Evolutionary conservation across 1,140 invertebrate species (phyloP).

Genomic region (Brachionus rotundiformis): DNA sequence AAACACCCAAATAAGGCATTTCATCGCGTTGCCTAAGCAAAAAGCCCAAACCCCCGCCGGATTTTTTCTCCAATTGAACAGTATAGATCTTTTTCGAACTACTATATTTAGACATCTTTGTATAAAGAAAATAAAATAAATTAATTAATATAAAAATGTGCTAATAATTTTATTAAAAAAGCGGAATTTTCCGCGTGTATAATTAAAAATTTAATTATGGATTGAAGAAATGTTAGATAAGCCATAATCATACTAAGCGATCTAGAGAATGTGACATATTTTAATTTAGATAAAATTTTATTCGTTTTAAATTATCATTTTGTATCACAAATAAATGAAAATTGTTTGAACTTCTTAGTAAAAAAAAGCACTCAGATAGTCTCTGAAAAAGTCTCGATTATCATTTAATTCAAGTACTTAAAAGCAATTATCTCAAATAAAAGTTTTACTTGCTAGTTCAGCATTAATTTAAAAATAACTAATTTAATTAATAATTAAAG

Average conservation of each 20-base stretch:
- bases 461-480: background rate
- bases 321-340: background rate
- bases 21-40: constrained; percentile 45
- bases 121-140: background rate
- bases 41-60: constrained; percentile 53
- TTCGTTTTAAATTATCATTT: too few relatives aligned
- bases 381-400: background rate
- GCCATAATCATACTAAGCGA: background rate
- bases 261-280: background rate
- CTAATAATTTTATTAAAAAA: background rate
- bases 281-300: constrained; percentile 8
- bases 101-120: constrained; percentile 4
- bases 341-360: background rate
- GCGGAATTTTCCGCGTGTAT: background rate
- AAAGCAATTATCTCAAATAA: constrained; percentile 20
- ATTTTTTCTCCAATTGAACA: background rate
- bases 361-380: background rate
- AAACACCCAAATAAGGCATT: constrained; percentile 50
- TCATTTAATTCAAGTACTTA: background rate
- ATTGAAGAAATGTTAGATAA: background rate
- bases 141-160: background rate
- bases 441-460: too few relatives aligned
- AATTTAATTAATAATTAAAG: background rate
- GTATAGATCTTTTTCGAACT: constrained; percentile 45
- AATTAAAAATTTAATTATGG: background rate